Conservation (phyloP, 92 coral and sea anemone genomes). For the Porites rus region DNA sequence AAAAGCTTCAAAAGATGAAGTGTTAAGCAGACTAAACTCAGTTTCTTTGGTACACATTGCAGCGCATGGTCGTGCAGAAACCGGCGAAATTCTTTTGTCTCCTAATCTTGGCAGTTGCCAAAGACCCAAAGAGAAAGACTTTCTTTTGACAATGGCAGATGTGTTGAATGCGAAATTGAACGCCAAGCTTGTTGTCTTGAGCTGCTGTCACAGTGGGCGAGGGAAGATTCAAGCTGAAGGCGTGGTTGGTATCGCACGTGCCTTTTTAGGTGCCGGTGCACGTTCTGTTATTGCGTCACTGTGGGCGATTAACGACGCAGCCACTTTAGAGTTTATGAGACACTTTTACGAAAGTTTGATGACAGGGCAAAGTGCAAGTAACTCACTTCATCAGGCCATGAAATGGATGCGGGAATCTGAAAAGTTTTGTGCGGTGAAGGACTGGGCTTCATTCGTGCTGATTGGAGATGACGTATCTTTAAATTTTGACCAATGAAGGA, state of each 20-base stretch:
- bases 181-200: conserved; percentile 5
- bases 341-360: not conserved
- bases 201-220: conserved; percentile 10
- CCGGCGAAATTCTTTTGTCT: conserved; percentile 2
- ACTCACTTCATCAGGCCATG: no score
- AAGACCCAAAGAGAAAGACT: not conserved
- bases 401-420: not conserved
- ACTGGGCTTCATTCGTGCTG: not conserved
- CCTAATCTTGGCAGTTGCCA: not conserved
- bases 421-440: not conserved
- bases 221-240: conserved; percentile 2
- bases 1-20: not conserved
- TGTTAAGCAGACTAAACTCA: not conserved
- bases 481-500: not conserved
- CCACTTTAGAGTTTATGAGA: no score
- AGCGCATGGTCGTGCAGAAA: not conserved
- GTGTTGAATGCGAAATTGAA: not conserved
- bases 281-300: not conserved
- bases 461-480: not conserved
- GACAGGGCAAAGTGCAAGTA: not conserved
- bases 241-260: no score
- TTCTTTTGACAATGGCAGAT: not conserved
- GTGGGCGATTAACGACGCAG: not conserved
- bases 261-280: no score
- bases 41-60: conserved; percentile 6